phyloP scores from a whole-genome alignment of 2,888 invertebrate genomes.

The Gymnoscelis rufifasciata region DNA sequence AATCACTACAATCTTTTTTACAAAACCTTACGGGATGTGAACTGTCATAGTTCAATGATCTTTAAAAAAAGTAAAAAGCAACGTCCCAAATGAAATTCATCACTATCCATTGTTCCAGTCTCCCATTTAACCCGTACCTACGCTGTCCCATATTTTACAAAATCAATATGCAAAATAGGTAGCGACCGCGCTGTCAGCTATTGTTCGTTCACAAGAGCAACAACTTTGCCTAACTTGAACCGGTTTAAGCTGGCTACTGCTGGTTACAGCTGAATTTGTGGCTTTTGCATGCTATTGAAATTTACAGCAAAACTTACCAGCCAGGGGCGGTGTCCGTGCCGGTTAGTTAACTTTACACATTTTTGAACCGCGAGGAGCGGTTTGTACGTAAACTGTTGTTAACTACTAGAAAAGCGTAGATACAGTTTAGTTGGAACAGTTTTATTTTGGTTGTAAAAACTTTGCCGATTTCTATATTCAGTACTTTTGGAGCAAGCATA shows the following conservation, averaged over 20 bases:
- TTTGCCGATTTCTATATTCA: not conserved
- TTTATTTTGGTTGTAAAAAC: not conserved
- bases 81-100: too few relatives aligned
- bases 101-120: too few relatives aligned
- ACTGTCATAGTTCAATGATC: too few relatives aligned
- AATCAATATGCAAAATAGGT: conserved; percentile 61
- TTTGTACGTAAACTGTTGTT: conserved; percentile 19
- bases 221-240: conserved; percentile 58
- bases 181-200: conserved; percentile 46
- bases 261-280: conserved; percentile 64
- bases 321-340: conserved; percentile 45
- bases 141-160: conserved; percentile 36
- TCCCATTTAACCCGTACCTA: not conserved
- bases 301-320: conserved; percentile 67
- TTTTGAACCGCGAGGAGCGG: conserved; percentile 32
- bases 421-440: too few relatives aligned
- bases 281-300: conserved; percentile 71
- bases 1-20: too few relatives aligned
- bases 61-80: too few relatives aligned
- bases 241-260: conserved; percentile 53
- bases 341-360: conserved; percentile 35
- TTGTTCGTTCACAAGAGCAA: conserved; percentile 44
- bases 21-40: too few relatives aligned
- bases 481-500: too few relatives aligned
- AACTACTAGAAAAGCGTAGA: conserved; percentile 4